phyloP scores from a whole-genome alignment of 35 echinoderm and acorn worm species.

The Apostichopus parvimensis region DNA sequence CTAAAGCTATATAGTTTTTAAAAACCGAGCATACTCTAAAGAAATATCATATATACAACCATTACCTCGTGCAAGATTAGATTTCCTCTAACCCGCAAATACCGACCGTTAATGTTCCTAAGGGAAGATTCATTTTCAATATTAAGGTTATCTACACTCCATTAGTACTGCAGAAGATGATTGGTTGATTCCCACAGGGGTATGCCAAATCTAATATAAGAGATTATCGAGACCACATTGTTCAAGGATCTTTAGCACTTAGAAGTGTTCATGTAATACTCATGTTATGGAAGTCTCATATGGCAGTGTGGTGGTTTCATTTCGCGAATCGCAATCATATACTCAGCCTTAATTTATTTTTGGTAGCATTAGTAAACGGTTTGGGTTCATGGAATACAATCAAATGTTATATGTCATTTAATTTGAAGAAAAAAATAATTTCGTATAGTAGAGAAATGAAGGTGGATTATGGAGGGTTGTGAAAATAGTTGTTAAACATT shows the following conservation, averaged over 20 bases:
- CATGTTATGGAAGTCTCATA: neutral
- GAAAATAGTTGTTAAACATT: too few relatives aligned
- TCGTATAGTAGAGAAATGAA: too few relatives aligned
- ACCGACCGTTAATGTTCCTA: neutral
- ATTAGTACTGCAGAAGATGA: neutral
- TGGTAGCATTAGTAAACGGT: neutral
- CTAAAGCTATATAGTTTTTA: neutral
- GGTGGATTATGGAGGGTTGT: too few relatives aligned
- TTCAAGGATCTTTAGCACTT: neutral
- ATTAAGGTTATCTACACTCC: neutral
- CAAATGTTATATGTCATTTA: too few relatives aligned
- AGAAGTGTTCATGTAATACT: neutral
- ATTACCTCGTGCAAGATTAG: too few relatives aligned
- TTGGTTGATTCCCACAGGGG: neutral
- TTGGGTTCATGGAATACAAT: too few relatives aligned
- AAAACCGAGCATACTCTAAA: too few relatives aligned
- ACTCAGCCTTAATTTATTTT: neutral
- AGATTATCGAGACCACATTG: neutral
- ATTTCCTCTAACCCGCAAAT: too few relatives aligned
- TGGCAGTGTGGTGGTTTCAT: neutral
- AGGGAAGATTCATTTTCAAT: neutral
- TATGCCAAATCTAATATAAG: neutral
- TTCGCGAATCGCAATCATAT: neutral
- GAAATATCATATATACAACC: too few relatives aligned
- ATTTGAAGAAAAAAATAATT: too few relatives aligned